Evolutionary conservation across 2,888 invertebrate genomes (phyloP).

Genomic region (Margaritifera margaritifera): DNA sequence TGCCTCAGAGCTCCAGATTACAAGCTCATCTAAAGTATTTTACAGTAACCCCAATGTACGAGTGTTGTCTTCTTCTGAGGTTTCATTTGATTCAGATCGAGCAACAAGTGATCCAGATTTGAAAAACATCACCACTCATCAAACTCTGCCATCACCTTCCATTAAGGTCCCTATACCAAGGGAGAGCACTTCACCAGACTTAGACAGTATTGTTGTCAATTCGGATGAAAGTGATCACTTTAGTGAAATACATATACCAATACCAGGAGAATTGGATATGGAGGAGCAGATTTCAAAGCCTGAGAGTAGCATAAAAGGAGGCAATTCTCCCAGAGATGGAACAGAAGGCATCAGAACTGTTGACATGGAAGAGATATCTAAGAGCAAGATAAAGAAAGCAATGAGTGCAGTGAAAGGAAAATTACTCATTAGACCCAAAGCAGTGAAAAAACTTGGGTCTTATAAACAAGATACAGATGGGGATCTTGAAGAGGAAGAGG

Average conservation of each 20-base stretch:
- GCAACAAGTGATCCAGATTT: constrained; percentile 55
- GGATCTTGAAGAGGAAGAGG: background rate
- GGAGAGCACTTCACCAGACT: constrained; percentile 21
- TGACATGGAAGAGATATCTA: constrained; percentile 1
- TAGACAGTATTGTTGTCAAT: constrained; percentile 20
- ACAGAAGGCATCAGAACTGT: background rate
- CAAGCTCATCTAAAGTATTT: constrained; percentile 37
- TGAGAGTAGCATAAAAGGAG: constrained; percentile 3
- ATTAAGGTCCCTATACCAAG: constrained; percentile 29
- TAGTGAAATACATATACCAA: constrained; percentile 30
- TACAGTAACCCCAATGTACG: constrained; percentile 53
- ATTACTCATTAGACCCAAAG: constrained; percentile 7
- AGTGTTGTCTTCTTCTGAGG: constrained; percentile 30
- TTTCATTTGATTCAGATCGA: constrained; percentile 33
- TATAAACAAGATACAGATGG: constrained; percentile 18
- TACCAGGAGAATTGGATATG: constrained; percentile 31
- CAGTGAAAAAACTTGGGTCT: constrained; percentile 14
- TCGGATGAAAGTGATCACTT: constrained; percentile 40
- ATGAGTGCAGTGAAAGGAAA: constrained; percentile 11
- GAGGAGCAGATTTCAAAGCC: constrained; percentile 27
- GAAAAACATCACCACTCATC: constrained; percentile 14
- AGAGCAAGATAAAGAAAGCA: constrained; percentile 3
- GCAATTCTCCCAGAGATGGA: background rate
- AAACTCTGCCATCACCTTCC: constrained; percentile 19
- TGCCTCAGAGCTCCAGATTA: constrained; percentile 51